These are phyloP conservation scores for Priocnemis perturbator DNA, from an alignment of 2,888 invertebrate genomes.

Conservation along the genomic window DNA sequence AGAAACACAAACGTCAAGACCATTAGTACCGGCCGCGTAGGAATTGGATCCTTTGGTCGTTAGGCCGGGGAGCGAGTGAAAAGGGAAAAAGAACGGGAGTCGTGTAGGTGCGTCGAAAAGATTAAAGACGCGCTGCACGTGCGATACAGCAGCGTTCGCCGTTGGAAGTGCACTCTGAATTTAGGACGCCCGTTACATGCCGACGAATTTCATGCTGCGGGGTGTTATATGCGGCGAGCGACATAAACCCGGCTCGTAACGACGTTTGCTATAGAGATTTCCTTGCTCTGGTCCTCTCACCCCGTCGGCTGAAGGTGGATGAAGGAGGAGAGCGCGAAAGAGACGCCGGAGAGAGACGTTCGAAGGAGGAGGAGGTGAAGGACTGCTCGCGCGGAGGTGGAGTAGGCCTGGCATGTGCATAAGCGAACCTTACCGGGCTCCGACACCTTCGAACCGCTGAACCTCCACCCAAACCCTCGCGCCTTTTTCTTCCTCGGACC, in stretches of 20 bases:
- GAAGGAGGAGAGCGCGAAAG: constrained; percentile 40
- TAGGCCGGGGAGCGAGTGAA: too few relatives aligned
- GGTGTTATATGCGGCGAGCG: constrained; percentile 56
- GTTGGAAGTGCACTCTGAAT: constrained; percentile 36
- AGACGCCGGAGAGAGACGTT: constrained; percentile 33
- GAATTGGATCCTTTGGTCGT: too few relatives aligned
- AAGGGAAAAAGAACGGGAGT: too few relatives aligned
- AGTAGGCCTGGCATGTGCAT: constrained; percentile 57
- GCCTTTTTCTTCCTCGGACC: constrained; percentile 53
- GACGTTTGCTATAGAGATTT: constrained; percentile 66
- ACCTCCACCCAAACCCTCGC: constrained; percentile 40
- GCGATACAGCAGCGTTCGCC: not conserved
- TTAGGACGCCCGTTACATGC: constrained; percentile 54
- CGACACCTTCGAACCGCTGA: constrained; percentile 70
- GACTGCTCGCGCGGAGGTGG: constrained; percentile 11
- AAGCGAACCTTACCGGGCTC: constrained; percentile 60
- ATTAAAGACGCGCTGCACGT: too few relatives aligned
- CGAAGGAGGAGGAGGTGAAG: constrained; percentile 11
- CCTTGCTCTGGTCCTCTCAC: constrained; percentile 57
- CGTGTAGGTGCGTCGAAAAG: too few relatives aligned
- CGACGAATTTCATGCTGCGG: constrained; percentile 55
- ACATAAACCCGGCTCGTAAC: constrained; percentile 67
- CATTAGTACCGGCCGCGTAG: too few relatives aligned
- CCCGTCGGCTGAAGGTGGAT: constrained; percentile 44
- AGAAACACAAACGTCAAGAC: too few relatives aligned